A percentile compares a stretch with the other conserved stretches of the same genome.
Evolutionary conservation across 2,888 invertebrate genomes (phyloP).

Genomic region (Polydesmus complanatus): DNA sequence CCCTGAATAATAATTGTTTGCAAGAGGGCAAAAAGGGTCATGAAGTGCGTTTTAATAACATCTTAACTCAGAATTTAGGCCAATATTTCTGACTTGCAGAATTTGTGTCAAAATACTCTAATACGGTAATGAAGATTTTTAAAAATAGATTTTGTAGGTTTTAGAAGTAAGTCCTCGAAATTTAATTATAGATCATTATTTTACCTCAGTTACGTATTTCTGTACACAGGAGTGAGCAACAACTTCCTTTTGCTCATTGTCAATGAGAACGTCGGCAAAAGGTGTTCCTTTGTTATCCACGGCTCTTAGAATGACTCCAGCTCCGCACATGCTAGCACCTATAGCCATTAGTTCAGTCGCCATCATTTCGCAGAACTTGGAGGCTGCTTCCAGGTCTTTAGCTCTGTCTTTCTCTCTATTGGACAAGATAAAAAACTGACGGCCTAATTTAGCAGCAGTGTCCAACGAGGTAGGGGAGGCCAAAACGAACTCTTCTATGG

Average conservation of each 20-base stretch:
- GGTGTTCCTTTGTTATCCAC: constrained; percentile 88
- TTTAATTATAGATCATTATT: not conserved
- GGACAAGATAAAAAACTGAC: constrained; percentile 72
- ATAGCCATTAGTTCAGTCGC: constrained; percentile 89
- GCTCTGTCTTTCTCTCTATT: constrained; percentile 97
- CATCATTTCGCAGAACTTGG: constrained; percentile 93
- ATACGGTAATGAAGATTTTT: too few species aligned
- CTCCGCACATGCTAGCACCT: constrained; percentile 86
- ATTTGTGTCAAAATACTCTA: too few species aligned
- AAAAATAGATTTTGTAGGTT: too few species aligned
- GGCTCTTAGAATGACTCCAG: constrained; percentile 85
- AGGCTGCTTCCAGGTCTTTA: constrained; percentile 86
- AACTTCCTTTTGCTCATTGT: constrained; percentile 92
- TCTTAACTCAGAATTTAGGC: too few species aligned
- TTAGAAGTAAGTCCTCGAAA: too few species aligned
- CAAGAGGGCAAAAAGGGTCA: too few species aligned
- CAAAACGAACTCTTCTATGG: constrained; percentile 92
- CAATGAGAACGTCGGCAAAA: constrained; percentile 90
- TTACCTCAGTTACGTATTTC: constrained; percentile 66
- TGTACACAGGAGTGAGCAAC: constrained; percentile 96
- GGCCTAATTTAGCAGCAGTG: constrained; percentile 92
- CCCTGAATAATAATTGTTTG: too few species aligned
- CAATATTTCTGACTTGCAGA: too few species aligned
- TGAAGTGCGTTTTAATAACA: too few species aligned
- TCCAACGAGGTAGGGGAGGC: constrained; percentile 99